Base-by-base conservation (phyloP, 2,113 vertebrate species). In the Pelvicachromis taeniatus region DNA sequence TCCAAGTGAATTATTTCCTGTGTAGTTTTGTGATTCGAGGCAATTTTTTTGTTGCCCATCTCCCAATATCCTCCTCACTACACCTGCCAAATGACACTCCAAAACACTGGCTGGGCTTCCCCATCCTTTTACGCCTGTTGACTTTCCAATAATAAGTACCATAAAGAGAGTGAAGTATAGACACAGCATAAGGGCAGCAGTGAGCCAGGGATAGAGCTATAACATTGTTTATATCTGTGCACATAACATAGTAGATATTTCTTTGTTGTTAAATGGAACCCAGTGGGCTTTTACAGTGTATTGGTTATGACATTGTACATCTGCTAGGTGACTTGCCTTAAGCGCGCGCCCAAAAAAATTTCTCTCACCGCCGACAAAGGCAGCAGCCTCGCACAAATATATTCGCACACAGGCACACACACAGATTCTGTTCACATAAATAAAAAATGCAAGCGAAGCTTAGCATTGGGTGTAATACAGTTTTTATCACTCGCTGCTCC, bases 401-500 rank as follows among this genome's bases (percentile, higher is more conserved):
- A 86, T 77, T 88, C 45, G 19, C 10, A 50, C 70, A 53, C 58
- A 40, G 50, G 26, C 29, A 29, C 61, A 53, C 26, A 65, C 40
- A 53, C 12, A 4, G 31, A 78, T 68, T 70, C 56, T 40, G 55
- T 81, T 81, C 70, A 82, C 48, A 38, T 78, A 88, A 92, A 91
- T 88, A 84, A 85, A 90, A 94, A 89, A 91, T 88, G 81, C 87
- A 89, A 93, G 85, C 80, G 6, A 87, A 86, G 91, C 80, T 92
- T 86, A 82, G 77, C 84, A 83, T 85, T 86, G 78, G 84, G 83
- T 88, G 86, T 84, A 86, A 88, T 84, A 83, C 85, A 85, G 87
- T 93, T 94, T 95, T 95, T 95, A 94, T 94, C 84, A 86, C 91
- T 87, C 79, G 55, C 78, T 85, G 88, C 89, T 87, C 87, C 81